These are phyloP conservation scores for Lontra canadensis DNA, from an alignment of 2,113 vertebrate species.

Conservation along the genomic window DNA sequence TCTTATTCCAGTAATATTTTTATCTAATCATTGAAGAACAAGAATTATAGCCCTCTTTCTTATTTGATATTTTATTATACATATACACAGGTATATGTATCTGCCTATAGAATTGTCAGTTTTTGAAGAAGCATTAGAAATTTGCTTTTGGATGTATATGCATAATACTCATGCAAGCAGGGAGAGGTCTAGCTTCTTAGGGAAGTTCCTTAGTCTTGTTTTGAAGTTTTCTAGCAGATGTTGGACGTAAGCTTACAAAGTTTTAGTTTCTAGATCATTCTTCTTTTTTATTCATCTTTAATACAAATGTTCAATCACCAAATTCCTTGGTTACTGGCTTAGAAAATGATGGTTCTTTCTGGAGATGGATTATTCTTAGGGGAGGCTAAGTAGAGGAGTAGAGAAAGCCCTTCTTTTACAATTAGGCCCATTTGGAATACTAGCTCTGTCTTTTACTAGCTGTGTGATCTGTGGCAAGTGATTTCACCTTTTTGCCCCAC, in stretches of 20 bases:
- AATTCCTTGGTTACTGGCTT: neutral
- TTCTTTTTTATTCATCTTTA: neutral
- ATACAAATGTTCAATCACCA: neutral
- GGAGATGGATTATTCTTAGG: neutral
- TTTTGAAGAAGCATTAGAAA: neutral
- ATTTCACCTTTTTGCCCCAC: neutral
- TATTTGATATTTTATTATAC: neutral
- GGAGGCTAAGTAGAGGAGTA: neutral
- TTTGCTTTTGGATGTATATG: conserved; percentile 7
- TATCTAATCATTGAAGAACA: neutral
- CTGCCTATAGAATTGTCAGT: neutral
- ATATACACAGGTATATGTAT: neutral
- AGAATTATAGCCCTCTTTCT: neutral
- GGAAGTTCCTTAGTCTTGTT: neutral
- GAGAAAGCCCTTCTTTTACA: neutral
- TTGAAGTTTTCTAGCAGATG: conserved; percentile 35
- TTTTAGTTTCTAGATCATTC: conserved; percentile 6
- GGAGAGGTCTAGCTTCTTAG: conserved; percentile 3
- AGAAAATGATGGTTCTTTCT: neutral
- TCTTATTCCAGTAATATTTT: neutral
- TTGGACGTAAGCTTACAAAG: neutral
- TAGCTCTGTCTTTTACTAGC: neutral
- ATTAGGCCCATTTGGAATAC: neutral
- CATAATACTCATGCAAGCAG: neutral
- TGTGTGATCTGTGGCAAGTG: neutral